Conservation (phyloP, 2,888 invertebrate species). For the Cantharis flavilabris region DNA sequence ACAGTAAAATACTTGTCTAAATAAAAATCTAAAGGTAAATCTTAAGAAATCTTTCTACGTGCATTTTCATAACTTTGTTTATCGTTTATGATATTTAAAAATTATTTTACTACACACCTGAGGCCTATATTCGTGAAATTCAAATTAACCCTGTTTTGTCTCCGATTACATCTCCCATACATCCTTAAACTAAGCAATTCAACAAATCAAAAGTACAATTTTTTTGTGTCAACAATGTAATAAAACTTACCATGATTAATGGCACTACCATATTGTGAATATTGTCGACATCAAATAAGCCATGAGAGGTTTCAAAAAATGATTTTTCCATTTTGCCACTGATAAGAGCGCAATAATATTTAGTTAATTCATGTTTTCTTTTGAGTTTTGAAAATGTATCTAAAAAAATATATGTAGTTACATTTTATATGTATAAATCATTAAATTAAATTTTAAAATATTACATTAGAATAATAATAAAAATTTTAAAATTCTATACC, state of each 20-base stretch:
- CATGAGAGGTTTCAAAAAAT: slow-evolving; percentile 29
- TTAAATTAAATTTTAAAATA: not conserved
- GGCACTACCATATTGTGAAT: slow-evolving; percentile 36
- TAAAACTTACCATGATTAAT: slow-evolving; percentile 40
- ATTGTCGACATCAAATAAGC: slow-evolving; percentile 34
- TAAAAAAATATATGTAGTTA: not conserved
- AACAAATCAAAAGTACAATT: too few relatives aligned
- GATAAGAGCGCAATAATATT: slow-evolving; percentile 4
- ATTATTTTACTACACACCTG: too few relatives aligned
- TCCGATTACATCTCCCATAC: too few relatives aligned
- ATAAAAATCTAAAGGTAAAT: too few relatives aligned
- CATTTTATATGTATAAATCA: not conserved
- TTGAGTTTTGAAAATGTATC: slow-evolving; percentile 1
- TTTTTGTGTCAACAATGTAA: not conserved
- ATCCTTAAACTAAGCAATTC: too few relatives aligned
- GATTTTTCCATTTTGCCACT: not conserved
- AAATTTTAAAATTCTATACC: too few relatives aligned
- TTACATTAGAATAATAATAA: not conserved
- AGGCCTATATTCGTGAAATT: too few relatives aligned
- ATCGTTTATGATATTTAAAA: too few relatives aligned
- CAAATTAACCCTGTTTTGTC: too few relatives aligned
- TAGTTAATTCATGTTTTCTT: slow-evolving; percentile 1
- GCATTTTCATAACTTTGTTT: too few relatives aligned
- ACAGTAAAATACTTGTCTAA: too few relatives aligned
- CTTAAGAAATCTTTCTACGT: too few relatives aligned